Evolutionary conservation across 2,797 vertebrate species (phyloP).

Genomic region (Carduelis carduelis): DNA sequence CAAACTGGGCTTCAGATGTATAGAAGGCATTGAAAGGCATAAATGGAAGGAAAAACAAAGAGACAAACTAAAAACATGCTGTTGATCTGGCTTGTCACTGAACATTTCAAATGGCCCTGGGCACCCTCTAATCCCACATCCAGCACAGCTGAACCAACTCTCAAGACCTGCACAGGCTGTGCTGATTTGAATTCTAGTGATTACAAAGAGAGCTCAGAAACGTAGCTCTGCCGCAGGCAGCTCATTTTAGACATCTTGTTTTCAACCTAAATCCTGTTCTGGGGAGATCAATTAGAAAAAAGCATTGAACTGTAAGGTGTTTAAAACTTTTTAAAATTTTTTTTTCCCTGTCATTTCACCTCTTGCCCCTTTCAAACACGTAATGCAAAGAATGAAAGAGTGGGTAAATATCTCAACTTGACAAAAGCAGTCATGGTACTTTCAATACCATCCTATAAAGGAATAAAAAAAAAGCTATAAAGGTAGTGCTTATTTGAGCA

Average conservation of each 20-base stretch:
- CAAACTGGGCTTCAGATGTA: neutral
- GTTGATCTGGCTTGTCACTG: neutral
- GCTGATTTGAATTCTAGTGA: neutral
- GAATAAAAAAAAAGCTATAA: neutral
- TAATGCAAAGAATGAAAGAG: neutral
- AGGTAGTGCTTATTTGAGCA: neutral
- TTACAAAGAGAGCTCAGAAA: neutral
- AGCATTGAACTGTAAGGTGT: neutral
- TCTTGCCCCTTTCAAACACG: accelerated
- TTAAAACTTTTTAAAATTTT: neutral
- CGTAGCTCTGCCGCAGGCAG: neutral
- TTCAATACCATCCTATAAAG: neutral
- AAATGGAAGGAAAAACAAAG: neutral
- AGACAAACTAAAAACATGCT: neutral
- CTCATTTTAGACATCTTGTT: neutral
- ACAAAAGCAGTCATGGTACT: neutral
- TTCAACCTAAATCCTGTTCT: neutral
- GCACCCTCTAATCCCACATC: neutral
- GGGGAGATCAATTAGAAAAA: neutral
- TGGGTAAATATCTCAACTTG: neutral
- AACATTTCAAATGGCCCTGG: neutral
- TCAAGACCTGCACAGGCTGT: neutral
- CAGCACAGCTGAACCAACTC: neutral
- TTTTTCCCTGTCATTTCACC: neutral
- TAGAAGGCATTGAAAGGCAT: neutral